Evolutionary conservation across 1,140 invertebrate species (phyloP).

Genomic region (Halyomorpha halys): DNA sequence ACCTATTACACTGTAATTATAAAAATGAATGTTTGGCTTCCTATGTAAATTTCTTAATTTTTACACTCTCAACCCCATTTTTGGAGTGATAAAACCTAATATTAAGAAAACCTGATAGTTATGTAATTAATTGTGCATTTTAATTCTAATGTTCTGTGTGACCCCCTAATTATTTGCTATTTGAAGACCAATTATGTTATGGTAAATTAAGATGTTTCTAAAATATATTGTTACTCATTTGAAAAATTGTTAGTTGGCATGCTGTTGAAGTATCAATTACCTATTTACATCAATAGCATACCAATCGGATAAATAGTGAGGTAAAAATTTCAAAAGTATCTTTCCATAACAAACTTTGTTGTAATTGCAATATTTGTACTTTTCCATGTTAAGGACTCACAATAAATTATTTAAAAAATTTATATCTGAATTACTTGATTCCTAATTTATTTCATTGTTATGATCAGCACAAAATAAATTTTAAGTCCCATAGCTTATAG

Average conservation of each 20-base stretch:
- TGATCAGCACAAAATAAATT: too few relatives aligned
- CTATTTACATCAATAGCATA: constrained; percentile 10
- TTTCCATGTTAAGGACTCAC: constrained; percentile 32
- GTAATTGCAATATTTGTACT: constrained; percentile 33
- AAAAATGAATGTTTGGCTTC: constrained; percentile 30
- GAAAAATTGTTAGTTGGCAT: constrained; percentile 20
- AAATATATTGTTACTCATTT: constrained; percentile 30
- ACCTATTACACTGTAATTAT: constrained; percentile 23
- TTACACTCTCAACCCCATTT: constrained; percentile 20
- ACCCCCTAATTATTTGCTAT: constrained; percentile 26
- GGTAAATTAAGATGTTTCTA: constrained; percentile 28
- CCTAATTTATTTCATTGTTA: too few relatives aligned
- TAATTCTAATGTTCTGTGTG: constrained; percentile 27
- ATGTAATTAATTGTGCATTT: constrained; percentile 19
- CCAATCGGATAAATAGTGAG: constrained; percentile 23
- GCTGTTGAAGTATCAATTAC: constrained; percentile 13
- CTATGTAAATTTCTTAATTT: constrained; percentile 24
- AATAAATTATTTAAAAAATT: constrained; percentile 31
- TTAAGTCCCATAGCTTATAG: too few relatives aligned
- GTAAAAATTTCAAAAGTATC: constrained; percentile 26
- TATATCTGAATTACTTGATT: background rate
- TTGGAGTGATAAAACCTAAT: constrained; percentile 19
- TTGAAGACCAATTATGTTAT: constrained; percentile 27
- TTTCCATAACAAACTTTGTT: constrained; percentile 31
- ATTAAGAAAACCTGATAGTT: constrained; percentile 11